Conservation (phyloP, 1,140 invertebrate genomes). For the Monomorium pharaonis region DNA sequence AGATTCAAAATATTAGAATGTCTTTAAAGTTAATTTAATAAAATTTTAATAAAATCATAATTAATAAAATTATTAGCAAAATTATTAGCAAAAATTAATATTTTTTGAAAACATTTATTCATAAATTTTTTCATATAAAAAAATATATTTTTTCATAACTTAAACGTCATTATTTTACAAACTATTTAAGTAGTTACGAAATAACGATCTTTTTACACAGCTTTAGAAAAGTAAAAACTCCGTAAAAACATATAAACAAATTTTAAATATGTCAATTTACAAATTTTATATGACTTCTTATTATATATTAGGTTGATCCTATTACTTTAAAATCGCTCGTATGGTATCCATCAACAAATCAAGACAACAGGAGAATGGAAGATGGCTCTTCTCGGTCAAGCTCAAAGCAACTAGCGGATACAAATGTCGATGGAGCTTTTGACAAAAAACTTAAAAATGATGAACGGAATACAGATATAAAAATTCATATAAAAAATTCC, state of each 20-base stretch:
- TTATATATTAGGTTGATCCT: not conserved
- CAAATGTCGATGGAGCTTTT: not conserved
- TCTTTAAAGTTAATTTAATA: not conserved
- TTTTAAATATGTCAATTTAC: not conserved
- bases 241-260: not conserved
- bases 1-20: not conserved
- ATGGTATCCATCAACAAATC: not conserved
- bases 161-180: not conserved
- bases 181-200: not conserved
- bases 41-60: not conserved
- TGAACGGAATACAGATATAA: constrained; percentile 37
- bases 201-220: not conserved
- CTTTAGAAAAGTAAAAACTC: not conserved
- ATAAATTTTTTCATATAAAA: too few species aligned
- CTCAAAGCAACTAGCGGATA: not conserved
- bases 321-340: not conserved
- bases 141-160: not conserved
- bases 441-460: not conserved
- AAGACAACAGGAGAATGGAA: not conserved
- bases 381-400: not conserved
- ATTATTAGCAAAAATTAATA: too few species aligned
- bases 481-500: constrained; percentile 29
- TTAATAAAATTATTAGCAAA: not conserved
- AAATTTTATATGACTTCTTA: not conserved
- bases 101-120: too few species aligned